These are phyloP conservation scores for Cataglyphis hispanica DNA, from an alignment of 1,140 invertebrate species.

Conservation along the genomic window DNA sequence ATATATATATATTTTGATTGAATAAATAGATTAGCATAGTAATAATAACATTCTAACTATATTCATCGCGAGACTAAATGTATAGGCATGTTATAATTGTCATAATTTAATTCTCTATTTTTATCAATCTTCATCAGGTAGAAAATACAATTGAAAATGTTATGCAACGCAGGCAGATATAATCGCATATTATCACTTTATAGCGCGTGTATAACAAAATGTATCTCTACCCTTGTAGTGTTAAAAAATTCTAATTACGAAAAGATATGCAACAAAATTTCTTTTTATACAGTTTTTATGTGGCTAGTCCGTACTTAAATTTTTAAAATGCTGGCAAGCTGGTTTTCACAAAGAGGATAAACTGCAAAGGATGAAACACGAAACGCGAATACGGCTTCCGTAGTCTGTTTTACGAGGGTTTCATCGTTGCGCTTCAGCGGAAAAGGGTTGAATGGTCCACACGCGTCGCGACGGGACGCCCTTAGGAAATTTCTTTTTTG, in stretches of 20 bases:
- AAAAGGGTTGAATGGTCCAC: slow-evolving; percentile 27
- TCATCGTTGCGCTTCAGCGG: slow-evolving; percentile 9
- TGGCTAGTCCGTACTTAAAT: neutral
- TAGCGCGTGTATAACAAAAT: slow-evolving; percentile 56
- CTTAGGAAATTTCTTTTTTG: slow-evolving; percentile 36
- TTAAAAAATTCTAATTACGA: slow-evolving; percentile 16
- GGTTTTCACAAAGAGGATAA: slow-evolving; percentile 25
- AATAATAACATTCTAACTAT: neutral
- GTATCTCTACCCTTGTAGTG: slow-evolving; percentile 6
- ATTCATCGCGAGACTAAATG: neutral
- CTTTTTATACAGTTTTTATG: slow-evolving; percentile 4
- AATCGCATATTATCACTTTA: slow-evolving; percentile 48
- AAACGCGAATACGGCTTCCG: slow-evolving; percentile 19
- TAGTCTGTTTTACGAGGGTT: slow-evolving; percentile 63
- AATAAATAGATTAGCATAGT: slow-evolving; percentile 20
- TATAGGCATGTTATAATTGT: neutral
- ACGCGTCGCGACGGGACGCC: neutral
- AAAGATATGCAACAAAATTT: slow-evolving; percentile 9
- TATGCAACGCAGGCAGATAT: slow-evolving; percentile 51
- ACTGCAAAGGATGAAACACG: slow-evolving; percentile 1
- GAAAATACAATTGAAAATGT: slow-evolving; percentile 41
- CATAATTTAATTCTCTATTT: no score
- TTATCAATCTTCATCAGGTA: neutral
- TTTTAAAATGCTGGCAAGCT: slow-evolving; percentile 19
- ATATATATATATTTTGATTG: no score